Percentiles rank a stretch among this genome's conserved stretches.
Evolutionary conservation across 2,888 invertebrate species (phyloP).

Genomic region (Ethmia dodecea): DNA sequence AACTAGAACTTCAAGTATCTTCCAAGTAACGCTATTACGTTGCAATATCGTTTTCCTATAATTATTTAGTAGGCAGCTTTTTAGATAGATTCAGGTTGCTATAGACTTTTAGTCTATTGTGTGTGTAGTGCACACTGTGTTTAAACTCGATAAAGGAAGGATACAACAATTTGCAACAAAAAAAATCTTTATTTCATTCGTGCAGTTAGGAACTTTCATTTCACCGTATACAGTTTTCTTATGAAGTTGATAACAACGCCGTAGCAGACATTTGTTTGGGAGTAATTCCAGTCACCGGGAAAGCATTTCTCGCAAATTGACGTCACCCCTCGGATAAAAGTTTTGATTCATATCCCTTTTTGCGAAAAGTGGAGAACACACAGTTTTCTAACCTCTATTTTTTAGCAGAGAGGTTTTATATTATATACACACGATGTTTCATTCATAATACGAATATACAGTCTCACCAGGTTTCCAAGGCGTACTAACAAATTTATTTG

Average conservation of each 20-base stretch:
- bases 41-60: not conserved
- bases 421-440: too few species aligned
- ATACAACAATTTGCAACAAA: conserved; percentile 1
- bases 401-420: too few species aligned
- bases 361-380: conserved; percentile 2
- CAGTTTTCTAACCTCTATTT: too few species aligned
- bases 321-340: conserved; percentile 56
- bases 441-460: too few species aligned
- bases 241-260: conserved; percentile 55
- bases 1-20: too few species aligned
- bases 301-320: conserved; percentile 60
- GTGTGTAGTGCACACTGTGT: too few species aligned
- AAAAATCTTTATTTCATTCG: conserved; percentile 13
- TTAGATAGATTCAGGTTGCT: too few species aligned
- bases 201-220: conserved; percentile 31
- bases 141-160: too few species aligned
- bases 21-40: not conserved
- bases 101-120: too few species aligned
- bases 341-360: conserved; percentile 52
- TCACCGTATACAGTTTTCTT: conserved; percentile 37
- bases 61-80: not conserved
- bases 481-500: too few species aligned
- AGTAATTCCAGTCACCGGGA: conserved; percentile 54
- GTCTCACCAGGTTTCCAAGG: too few species aligned
- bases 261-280: conserved; percentile 57